Base-by-base conservation (phyloP, 2,888 invertebrate genomes). In the Drosophila greeni region DNA sequence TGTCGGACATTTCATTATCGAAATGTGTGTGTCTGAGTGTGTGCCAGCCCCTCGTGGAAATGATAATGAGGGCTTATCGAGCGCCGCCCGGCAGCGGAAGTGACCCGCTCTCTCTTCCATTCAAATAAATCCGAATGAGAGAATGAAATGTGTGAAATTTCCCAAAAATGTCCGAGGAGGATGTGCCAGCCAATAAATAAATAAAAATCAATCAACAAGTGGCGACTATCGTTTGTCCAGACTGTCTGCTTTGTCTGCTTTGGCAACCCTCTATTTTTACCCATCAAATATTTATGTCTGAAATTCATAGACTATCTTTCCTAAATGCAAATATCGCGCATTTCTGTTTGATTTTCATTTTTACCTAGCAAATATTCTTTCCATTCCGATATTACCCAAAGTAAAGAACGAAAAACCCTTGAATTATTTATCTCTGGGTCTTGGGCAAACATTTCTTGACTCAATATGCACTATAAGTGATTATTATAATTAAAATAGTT, bases 21-120 rank as follows among this genome's bases (percentile, higher is more conserved):
- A 68, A 79, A 82, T 76, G 70, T 72, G 20, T 20, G 20, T 20
- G 20, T 20, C 2, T 20, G 54, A 71, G 71, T 12, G n/a, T 24
- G 77, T 71, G 78, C 71, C 75, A 72, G 71, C 75, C 58, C 51
- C 59, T 53, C 31, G 59, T 36, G 36, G 53, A 77, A 83, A 78
- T 83, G 81, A 77, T 83, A 78, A 78, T 78, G 83, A 81, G 84
- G 83, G 78, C 78, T 78, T 78, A 78, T 83, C 81, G 59, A 37
- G 52, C 39, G 42, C 8, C 42, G 37, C 11, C 20, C 14, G 33
- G 14, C n/a, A 49, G 40, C 72, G 72, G 66, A 71, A 66, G 72
- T 56, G 68, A 55, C 59, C 61, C 36, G 29, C 60, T 39, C 45
- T 16, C 33, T 20, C 34, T 31, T 14, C 20, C 33, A 53, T 49